Base-by-base conservation (phyloP, 2,797 vertebrate species). In the Alectoris magna region DNA sequence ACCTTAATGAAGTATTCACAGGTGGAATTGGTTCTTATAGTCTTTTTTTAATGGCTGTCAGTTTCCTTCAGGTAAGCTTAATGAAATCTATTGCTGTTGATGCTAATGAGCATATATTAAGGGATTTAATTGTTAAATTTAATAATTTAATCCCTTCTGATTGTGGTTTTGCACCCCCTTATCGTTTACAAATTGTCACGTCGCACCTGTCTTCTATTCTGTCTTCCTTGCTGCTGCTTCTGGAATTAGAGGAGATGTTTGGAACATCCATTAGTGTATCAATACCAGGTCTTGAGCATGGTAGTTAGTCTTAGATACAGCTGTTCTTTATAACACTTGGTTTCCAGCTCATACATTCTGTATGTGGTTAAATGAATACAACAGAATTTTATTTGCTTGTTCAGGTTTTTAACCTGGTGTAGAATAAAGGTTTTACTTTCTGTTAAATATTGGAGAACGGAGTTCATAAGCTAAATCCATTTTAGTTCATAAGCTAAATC, bases 21-120 rank as follows among this genome's bases (percentile, higher is more conserved):
- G 99, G 99, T 67, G 99, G 99, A 94, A 99, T 99, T 8, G 99
- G 99, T 89, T 99, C 99, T 94, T 99, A 99, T 73, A 99, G 99
- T 97, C 98, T 99, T 80, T 99, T 99, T 97, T 98, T 99, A 96
- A 99, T 99, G 99, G 99, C 98, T 75, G 99, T 99, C 96, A 99
- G 99, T 97, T 99, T 99, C 93, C 98, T 99, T 94, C 99, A 99
- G 98, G 99, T 99, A 90, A 97, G 97, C 74, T 27, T 4, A n/a
- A 3, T 53, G 43, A 34, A 67, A 16, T 53, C 31, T 70, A 0
- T 69, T 10, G 31, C 26, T 83, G 31, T 67, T 87, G 64, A 31
- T 49, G 21, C 70, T 39, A 62, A 67, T 62, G 9, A 31, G 16
- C 24, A 22, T 69, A 60, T 3, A 1, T 69, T 70, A 72, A 53